Conservation (phyloP, 2,113 vertebrate species). For the Mustela nigripes region DNA sequence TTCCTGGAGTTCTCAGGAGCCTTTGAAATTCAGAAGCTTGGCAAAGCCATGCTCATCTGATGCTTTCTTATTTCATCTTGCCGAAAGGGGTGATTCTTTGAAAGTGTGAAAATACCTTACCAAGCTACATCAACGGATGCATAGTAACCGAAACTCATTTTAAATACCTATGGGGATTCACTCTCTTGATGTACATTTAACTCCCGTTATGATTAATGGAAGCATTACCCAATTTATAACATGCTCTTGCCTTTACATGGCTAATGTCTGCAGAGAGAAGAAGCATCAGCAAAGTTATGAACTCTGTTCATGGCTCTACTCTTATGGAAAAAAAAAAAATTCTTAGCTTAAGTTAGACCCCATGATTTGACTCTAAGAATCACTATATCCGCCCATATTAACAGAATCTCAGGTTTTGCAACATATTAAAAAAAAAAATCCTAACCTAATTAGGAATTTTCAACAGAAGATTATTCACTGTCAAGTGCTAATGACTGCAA, state of each 20-base stretch:
- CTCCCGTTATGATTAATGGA: slow-evolving; percentile 76
- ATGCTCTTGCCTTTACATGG: background rate
- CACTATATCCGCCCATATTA: background rate
- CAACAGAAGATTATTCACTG: slow-evolving; percentile 71
- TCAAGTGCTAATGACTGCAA: slow-evolving; percentile 70
- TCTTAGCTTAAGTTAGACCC: background rate
- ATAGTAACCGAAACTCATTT: slow-evolving; percentile 69
- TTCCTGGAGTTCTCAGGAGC: slow-evolving; percentile 53
- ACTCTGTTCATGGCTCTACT: slow-evolving; percentile 11
- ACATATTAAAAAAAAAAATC: background rate
- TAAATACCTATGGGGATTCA: slow-evolving; percentile 78
- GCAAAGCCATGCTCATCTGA: slow-evolving; percentile 35
- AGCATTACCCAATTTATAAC: slow-evolving; percentile 53
- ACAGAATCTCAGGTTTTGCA: slow-evolving; percentile 28
- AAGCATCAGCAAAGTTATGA: slow-evolving; percentile 62
- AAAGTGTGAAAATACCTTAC: slow-evolving; percentile 73
- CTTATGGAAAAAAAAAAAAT: background rate
- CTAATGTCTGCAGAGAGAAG: slow-evolving; percentile 41
- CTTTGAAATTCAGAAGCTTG: slow-evolving; percentile 72
- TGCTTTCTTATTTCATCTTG: slow-evolving; percentile 71
- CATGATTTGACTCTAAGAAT: slow-evolving; percentile 19
- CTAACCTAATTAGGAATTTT: slow-evolving; percentile 65
- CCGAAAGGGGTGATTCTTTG: slow-evolving; percentile 51
- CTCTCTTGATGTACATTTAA: slow-evolving; percentile 53
- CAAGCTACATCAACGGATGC: slow-evolving; percentile 68